phyloP scores from a whole-genome alignment of 2,113 vertebrate genomes.

The Malurus alboscapulatus region DNA sequence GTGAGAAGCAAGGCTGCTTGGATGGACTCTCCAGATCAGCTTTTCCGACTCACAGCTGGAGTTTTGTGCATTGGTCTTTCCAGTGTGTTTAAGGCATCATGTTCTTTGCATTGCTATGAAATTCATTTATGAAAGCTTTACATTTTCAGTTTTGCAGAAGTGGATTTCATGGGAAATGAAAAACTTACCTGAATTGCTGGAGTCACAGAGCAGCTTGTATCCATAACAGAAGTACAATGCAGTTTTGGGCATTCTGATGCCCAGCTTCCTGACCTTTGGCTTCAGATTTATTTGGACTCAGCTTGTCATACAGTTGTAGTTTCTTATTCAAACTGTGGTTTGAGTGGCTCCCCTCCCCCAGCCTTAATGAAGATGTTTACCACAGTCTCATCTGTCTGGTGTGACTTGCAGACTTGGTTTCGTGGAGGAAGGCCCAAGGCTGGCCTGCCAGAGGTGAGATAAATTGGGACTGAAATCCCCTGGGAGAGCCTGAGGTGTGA shows the following conservation, averaged over 20 bases:
- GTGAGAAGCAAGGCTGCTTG: neutral
- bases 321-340: neutral
- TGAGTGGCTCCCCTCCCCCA: neutral
- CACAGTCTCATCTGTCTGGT: neutral
- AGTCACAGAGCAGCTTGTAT: neutral
- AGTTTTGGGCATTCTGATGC: neutral
- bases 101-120: neutral
- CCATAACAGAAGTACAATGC: neutral
- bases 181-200: neutral
- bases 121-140: neutral
- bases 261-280: neutral
- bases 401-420: conserved; percentile 18
- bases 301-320: neutral
- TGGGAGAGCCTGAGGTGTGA: conserved; percentile 48
- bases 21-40: neutral
- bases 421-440: conserved; percentile 41
- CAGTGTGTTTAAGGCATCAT: neutral
- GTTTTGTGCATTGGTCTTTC: neutral
- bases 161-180: neutral
- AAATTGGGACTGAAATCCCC: conserved; percentile 56
- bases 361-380: conserved; percentile 44
- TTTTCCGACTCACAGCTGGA: neutral
- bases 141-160: neutral
- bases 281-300: neutral
- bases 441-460: conserved; percentile 47